Evolutionary conservation across 2,113 vertebrate genomes (phyloP).

Genomic region (Propithecus coquereli): DNA sequence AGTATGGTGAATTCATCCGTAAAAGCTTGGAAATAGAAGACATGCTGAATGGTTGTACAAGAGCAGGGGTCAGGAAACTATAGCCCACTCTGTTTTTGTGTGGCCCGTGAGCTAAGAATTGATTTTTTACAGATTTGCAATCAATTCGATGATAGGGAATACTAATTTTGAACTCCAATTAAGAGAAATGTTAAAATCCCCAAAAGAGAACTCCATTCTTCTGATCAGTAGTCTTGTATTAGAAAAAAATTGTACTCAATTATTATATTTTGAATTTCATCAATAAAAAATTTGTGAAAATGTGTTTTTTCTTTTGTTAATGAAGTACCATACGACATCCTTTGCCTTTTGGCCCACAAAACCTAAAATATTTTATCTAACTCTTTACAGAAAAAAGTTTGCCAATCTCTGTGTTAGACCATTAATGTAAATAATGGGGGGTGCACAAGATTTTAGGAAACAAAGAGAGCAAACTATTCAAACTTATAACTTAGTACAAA

Average conservation of each 20-base stretch:
- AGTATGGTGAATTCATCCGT: background rate
- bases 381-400: background rate
- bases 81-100: background rate
- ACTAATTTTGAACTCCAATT: background rate
- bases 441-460: background rate
- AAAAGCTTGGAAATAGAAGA: background rate
- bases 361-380: background rate
- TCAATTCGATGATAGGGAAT: background rate
- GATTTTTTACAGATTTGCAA: background rate
- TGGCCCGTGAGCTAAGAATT: background rate
- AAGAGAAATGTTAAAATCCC: background rate
- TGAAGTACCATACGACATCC: background rate
- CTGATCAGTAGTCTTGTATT: background rate
- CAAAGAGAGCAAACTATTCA: background rate
- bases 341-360: background rate
- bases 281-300: background rate
- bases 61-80: background rate
- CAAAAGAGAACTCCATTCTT: background rate
- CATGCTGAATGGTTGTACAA: background rate
- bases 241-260: background rate
- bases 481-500: background rate
- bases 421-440: background rate
- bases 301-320: background rate
- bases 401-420: background rate
- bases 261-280: slow-evolving; percentile 8